These are phyloP conservation scores for Acipenser transmontanus DNA, from an alignment of 2,797 vertebrate species.

Conservation along the genomic window DNA sequence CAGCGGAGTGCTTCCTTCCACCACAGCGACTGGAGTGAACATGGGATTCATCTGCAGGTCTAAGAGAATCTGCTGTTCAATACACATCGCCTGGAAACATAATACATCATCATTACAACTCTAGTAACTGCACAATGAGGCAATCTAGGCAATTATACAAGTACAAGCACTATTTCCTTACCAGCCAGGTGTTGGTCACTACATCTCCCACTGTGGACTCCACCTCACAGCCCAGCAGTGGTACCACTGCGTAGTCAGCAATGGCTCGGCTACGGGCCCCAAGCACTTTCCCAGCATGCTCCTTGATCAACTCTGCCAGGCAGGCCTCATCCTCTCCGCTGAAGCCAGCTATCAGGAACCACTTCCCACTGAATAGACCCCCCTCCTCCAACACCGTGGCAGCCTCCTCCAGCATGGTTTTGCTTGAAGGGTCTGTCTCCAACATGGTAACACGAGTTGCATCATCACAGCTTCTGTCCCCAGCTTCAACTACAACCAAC, in stretches of 20 bases:
- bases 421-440: conserved; percentile 34
- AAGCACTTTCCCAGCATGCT: conserved; percentile 75
- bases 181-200: conserved; percentile 94
- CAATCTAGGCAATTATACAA: neutral
- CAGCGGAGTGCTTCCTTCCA: conserved; percentile 72
- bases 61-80: conserved; percentile 76
- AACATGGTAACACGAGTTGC: conserved; percentile 30
- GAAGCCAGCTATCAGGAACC: conserved; percentile 82
- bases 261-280: conserved; percentile 59
- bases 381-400: conserved; percentile 55
- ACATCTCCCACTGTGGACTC: conserved; percentile 86
- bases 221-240: conserved; percentile 79
- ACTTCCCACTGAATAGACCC: conserved; percentile 70
- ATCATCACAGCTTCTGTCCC: conserved; percentile 28
- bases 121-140: neutral
- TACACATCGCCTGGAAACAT: conserved; percentile 70
- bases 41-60: conserved; percentile 72
- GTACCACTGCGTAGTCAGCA: conserved; percentile 88
- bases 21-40: conserved; percentile 77
- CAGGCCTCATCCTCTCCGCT: conserved; percentile 67
- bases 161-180: conserved; percentile 48
- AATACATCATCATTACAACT: neutral
- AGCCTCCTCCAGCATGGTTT: conserved; percentile 33
- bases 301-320: conserved; percentile 65
- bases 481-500: conserved; percentile 54